These are phyloP conservation scores for Pyrrhia umbra DNA, from an alignment of 2,888 invertebrate genomes.

Conservation along the genomic window DNA sequence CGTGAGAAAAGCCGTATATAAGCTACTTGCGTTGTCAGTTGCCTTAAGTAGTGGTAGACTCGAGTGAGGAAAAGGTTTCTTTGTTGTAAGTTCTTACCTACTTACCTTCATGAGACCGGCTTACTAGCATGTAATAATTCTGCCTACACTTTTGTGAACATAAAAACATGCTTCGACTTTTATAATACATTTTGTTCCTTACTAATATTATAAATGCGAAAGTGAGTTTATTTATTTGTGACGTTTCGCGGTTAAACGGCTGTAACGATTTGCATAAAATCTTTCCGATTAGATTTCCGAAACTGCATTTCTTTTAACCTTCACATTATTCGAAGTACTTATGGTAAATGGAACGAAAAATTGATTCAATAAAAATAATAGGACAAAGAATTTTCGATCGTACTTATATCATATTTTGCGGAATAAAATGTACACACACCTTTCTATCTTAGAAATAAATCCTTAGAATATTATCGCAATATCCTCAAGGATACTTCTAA, in stretches of 20 bases:
- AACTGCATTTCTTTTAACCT: too few species aligned
- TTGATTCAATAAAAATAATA: not conserved
- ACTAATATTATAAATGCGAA: too few species aligned
- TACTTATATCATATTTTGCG: too few species aligned
- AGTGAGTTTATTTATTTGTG: too few species aligned
- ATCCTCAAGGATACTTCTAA: not conserved
- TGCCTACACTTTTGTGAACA: not conserved
- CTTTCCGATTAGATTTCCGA: too few species aligned
- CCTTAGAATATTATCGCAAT: constrained; percentile 1
- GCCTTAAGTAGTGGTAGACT: constrained; percentile 35
- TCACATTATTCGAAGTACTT: not conserved
- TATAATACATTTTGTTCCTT: not conserved
- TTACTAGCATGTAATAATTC: not conserved
- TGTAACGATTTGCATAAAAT: too few species aligned
- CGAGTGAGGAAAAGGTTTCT: constrained; percentile 34
- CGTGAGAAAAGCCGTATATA: constrained; percentile 42
- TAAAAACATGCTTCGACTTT: not conserved
- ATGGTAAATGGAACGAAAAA: constrained; percentile 4
- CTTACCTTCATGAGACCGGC: not conserved
- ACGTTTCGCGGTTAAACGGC: too few species aligned
- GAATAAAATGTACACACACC: too few species aligned
- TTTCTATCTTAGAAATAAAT: constrained; percentile 3
- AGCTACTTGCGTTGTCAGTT: constrained; percentile 36
- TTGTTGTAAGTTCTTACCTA: constrained; percentile 18
- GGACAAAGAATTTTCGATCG: not conserved